A percentile compares a stretch with the other conserved stretches of the same genome.
Evolutionary conservation across 2,113 vertebrate genomes (phyloP).

Genomic region (Fukomys damarensis): DNA sequence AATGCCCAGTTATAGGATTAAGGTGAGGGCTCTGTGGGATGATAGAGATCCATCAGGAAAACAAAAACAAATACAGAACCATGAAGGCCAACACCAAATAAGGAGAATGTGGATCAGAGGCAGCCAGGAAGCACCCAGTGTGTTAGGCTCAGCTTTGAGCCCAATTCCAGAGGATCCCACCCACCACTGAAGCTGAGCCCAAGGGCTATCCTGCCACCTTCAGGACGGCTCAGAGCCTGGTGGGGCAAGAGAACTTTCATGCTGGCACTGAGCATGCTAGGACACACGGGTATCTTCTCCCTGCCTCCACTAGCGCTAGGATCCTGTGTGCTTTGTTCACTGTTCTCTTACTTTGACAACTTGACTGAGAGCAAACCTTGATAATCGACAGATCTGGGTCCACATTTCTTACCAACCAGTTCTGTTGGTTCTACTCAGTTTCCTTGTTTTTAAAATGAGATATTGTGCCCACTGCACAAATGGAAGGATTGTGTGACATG

Average conservation of each 20-base stretch:
- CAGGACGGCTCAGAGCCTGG: neutral
- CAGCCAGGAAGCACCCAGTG: neutral
- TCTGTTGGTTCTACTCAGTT: neutral
- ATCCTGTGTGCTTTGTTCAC: neutral
- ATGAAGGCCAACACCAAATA: slow-evolving; percentile 2
- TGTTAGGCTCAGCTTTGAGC: neutral
- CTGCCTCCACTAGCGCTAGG: neutral
- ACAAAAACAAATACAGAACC: neutral
- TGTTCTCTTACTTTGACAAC: neutral
- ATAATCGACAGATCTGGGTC: neutral
- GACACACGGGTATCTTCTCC: neutral
- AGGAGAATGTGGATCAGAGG: neutral
- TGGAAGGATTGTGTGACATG: neutral
- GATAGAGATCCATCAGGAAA: neutral
- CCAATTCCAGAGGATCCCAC: neutral
- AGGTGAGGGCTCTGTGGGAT: neutral
- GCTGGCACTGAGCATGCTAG: neutral
- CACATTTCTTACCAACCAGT: neutral
- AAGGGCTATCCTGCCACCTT: neutral
- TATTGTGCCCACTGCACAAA: neutral
- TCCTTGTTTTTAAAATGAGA: slow-evolving; percentile 15
- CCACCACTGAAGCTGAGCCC: neutral
- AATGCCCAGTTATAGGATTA: neutral
- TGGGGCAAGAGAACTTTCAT: neutral
- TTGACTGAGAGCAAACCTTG: neutral